Base-by-base conservation (phyloP, 2,888 invertebrate species). In the Apamea monoglypha region DNA sequence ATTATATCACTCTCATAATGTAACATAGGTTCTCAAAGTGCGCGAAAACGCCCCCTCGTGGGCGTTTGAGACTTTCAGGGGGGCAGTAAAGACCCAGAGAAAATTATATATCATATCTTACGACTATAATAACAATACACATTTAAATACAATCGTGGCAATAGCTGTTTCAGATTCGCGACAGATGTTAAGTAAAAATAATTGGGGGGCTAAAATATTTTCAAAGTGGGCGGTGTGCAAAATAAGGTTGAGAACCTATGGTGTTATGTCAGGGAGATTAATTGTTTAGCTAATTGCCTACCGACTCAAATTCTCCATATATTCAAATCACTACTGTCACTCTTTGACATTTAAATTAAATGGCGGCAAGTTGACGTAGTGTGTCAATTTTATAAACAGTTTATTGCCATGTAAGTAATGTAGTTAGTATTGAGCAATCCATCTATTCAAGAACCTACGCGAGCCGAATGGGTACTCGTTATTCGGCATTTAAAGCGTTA, bases 401-500 rank as follows among this genome's bases (percentile, higher is more conserved):
- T 61, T 61, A 14, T 61, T 61, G 5, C n/a, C 6, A 1, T 29
- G 61, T 12, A n/a, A n/a, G 12, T 59, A 59, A 59, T n/a, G n/a
- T n/a, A 59, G 56, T n/a, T 14, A n/a, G n/a, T 59, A 29, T 59
- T n/a, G 29, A 63, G 53, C 32, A 36, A 75, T 68, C n/a, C n/a
- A 32, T 75, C 29, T 36, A 29, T 64, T 50, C n/a, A 21, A 69
- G n/a, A 59, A 50, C 61, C 16, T 56, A 66, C 64, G 64, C 78
- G 69, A 36, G 16, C 50, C 12, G 44, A 78, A 70, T 50, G 32
- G 47, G 47, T 36, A 66, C 18, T 61, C 67, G 32, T 67, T 87
- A 79, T 70, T 69, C 75, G 32, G 64, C 66, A 77, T 73, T 71
- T 87, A 87, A 84, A 82, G 59, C 75, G 81, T 83, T 84, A 87